Base-by-base conservation (phyloP, 2,113 vertebrate species). In the Phodopus roborovskii region DNA sequence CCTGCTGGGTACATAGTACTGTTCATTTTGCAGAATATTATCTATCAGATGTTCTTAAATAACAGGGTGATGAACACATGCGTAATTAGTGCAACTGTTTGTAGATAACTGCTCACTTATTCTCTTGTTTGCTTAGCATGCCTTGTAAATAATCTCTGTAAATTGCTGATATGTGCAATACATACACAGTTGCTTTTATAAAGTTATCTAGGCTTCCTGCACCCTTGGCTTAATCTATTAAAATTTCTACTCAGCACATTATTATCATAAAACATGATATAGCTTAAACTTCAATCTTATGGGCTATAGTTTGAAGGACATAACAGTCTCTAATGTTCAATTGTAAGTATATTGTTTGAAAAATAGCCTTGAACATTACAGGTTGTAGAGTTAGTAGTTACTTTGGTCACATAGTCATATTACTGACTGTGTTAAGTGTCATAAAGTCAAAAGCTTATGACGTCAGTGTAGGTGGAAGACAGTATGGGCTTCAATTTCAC, bases 1-100 rank as follows among this genome's bases (percentile, higher is more conserved):
- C 94, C 97, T 96, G 96, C 95, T 97, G 92, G 97, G 95, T 98
- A 98, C 98, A 98, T 98, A 98, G 98, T 98, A 96, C 97, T 98
- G 95, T 96, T 97, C 94, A 97, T 98, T 98, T 97, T 96, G 53
- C 95, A 98, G 97, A 97, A 96, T 71, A 30, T 94, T 96, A 36
- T 0, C 53, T 58, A 82, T 98, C 97, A 98, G 95, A 98, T 97
- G 94, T 97, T 98, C 96, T 98, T 94, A 88, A 98, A 97, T 96
- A 97, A 87, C 95, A 94, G 95, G 94, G 87, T 84, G 88, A 97
- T 83, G 5, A 91, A 79, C 96, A 95, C 64, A 79, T 92, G 95
- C 93, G 97, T 96, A 97, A 97, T 98, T 97, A 98, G 95, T 97
- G 97, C 95, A 93, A 91, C 78, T 95, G 95, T 97, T 97, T 98